Conservation (phyloP, 2,797 vertebrate species). For the Muraenolepis orangiensis region DNA sequence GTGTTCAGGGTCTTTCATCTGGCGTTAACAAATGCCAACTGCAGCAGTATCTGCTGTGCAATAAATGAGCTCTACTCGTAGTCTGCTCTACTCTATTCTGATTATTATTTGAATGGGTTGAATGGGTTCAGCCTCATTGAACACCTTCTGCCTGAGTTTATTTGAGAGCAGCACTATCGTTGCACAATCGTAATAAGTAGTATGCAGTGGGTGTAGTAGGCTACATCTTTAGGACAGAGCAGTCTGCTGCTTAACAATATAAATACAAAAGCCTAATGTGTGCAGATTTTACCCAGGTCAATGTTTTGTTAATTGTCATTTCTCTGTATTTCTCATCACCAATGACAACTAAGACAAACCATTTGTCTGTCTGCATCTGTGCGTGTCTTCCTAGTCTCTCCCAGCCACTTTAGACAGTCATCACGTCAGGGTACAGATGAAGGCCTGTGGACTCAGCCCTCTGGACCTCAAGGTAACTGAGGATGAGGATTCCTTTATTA, state of each 20-base stretch:
- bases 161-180: background rate
- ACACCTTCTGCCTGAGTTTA: background rate
- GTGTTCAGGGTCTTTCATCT: background rate
- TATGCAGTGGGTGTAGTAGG: background rate
- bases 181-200: no score
- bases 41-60: background rate
- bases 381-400: constrained; percentile 79
- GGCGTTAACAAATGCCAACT: no score
- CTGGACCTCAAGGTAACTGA: constrained; percentile 82
- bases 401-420: constrained; percentile 69
- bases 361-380: background rate
- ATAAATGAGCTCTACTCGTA: background rate
- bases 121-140: background rate
- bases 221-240: background rate
- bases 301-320: no score
- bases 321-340: background rate
- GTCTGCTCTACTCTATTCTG: background rate
- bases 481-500: background rate
- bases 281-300: background rate
- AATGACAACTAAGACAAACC: background rate
- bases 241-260: background rate
- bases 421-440: constrained; percentile 87
- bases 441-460: constrained; percentile 88
- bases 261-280: background rate
- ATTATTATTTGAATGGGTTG: background rate